Percentiles rank a stretch among this genome's conserved stretches.
These are phyloP conservation scores for Semicossyphus pulcher DNA, from an alignment of 2,113 vertebrate genomes.

Conservation along the genomic window DNA sequence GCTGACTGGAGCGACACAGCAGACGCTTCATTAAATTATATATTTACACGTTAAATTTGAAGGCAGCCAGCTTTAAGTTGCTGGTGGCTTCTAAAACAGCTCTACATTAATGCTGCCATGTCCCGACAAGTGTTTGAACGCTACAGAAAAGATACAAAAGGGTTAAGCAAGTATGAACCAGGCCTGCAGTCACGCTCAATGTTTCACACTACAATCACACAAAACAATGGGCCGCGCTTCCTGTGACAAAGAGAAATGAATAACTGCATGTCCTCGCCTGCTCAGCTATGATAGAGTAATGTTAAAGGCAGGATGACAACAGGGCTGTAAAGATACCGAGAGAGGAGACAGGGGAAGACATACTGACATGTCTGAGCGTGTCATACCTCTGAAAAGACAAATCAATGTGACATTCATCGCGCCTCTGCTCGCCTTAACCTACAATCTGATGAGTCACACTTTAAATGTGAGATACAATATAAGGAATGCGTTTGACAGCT, in stretches of 20 bases:
- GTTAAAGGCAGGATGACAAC: constrained; percentile 56
- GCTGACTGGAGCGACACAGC: constrained; percentile 13
- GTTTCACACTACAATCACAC: constrained; percentile 33
- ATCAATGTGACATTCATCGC: constrained; percentile 36
- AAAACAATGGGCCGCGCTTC: constrained; percentile 43
- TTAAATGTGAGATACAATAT: background rate
- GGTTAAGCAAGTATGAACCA: constrained; percentile 16
- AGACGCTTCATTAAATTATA: constrained; percentile 36
- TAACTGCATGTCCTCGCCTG: constrained; percentile 31
- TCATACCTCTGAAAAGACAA: constrained; percentile 43
- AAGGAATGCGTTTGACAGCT: constrained; percentile 15
- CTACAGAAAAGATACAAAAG: constrained; percentile 18
- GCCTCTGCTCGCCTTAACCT: constrained; percentile 25
- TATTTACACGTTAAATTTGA: constrained; percentile 21
- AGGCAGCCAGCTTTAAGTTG: constrained; percentile 7
- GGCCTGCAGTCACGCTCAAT: constrained; percentile 28
- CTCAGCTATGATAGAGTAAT: constrained; percentile 20
- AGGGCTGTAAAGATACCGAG: constrained; percentile 28
- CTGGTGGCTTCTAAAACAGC: constrained; percentile 1
- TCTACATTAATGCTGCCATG: constrained; percentile 8
- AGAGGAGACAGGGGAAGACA: constrained; percentile 14
- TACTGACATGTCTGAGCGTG: constrained; percentile 37
- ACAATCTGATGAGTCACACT: constrained; percentile 57
- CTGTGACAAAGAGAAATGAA: constrained; percentile 49
- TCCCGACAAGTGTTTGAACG: constrained; percentile 8